Base-by-base conservation (phyloP, 2,797 vertebrate species). In the Pangasius larnaudii region DNA sequence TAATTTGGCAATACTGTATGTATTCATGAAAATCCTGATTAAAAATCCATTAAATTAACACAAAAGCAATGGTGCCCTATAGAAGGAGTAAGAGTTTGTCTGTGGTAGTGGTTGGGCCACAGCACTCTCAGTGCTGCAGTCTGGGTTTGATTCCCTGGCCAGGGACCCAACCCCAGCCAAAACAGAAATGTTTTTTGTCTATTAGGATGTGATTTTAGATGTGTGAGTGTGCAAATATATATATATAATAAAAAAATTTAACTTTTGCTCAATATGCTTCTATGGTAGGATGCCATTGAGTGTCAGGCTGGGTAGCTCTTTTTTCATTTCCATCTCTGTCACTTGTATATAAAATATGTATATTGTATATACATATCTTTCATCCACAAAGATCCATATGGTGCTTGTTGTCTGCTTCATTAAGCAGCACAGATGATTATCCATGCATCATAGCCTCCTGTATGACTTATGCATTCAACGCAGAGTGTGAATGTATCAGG, bases 331-430 rank as follows among this genome's bases (percentile, higher is more conserved):
- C 24, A 3, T 59, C 24, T 46, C 33, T 79, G 51, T 78, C 30
- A 42, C 39, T 42, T 42, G 39, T 42, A 42, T 42, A 42, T 42
- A 42, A 42, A 42, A 42, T 42, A 42, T 42, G 39, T 42, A 42
- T 42, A 42, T 42, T 42, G 39, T 42, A 42, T 42, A 42, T 42
- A 42, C 39, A 42, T 42, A 42, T 42, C 39, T 42, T 69, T 61
- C 58, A 69, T 39, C 39, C 53, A 36, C n/a, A 53, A 79, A 79
- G 30, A 56, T 78, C 81, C 81, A 67, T 75, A 63, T 77, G 58
- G 58, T 75, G 30, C 16, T 59, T 36, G 19, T 42, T 75, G 79
- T 51, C 69, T 86, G 84, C 39, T 65, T 82, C 78, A 86, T 63
- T n/a, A 83, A 63, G 30, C n/a, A 63, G 13, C 51, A 69, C 36